These are phyloP conservation scores for Synergus itoensis DNA, from an alignment of 2,888 invertebrate genomes.

Conservation along the genomic window DNA sequence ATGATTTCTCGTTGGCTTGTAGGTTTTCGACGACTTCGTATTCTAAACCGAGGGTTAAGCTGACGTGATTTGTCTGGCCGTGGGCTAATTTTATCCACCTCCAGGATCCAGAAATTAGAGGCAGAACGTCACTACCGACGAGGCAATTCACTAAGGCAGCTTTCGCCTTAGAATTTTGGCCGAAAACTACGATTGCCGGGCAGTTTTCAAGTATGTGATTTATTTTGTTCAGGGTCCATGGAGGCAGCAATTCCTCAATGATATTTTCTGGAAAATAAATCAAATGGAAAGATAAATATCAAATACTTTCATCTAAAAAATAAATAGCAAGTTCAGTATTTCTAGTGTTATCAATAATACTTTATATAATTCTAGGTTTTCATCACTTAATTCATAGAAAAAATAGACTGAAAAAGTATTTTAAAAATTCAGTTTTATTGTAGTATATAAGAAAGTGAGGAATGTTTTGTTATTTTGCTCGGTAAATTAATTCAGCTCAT, in stretches of 20 bases:
- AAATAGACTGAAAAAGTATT: background rate
- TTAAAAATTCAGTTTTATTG: background rate
- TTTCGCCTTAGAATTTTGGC: conserved; percentile 85
- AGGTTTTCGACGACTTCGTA: conserved; percentile 87
- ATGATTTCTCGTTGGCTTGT: conserved; percentile 82
- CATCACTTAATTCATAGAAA: background rate
- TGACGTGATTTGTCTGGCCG: conserved; percentile 81
- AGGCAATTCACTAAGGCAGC: conserved; percentile 87
- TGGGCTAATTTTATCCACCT: conserved; percentile 85
- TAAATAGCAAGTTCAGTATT: background rate
- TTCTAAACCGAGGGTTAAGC: conserved; percentile 83
- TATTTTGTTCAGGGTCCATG: conserved; percentile 64
- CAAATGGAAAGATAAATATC: background rate
- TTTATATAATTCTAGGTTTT: background rate
- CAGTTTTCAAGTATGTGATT: conserved; percentile 77
- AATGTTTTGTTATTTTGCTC: conserved; percentile 11
- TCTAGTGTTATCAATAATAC: background rate
- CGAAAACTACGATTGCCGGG: conserved; percentile 87
- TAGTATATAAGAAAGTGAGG: background rate
- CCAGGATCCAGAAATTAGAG: conserved; percentile 81
- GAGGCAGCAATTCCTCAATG: conserved; percentile 69
- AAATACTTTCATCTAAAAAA: background rate
- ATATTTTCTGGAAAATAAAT: conserved; percentile 71
- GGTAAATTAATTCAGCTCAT: conserved; percentile 6
- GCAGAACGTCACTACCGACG: conserved; percentile 84